Percentiles rank a stretch among this genome's conserved stretches.
These are phyloP conservation scores for Dynastes grantii DNA, from an alignment of 2,888 invertebrate species.

Conservation along the genomic window DNA sequence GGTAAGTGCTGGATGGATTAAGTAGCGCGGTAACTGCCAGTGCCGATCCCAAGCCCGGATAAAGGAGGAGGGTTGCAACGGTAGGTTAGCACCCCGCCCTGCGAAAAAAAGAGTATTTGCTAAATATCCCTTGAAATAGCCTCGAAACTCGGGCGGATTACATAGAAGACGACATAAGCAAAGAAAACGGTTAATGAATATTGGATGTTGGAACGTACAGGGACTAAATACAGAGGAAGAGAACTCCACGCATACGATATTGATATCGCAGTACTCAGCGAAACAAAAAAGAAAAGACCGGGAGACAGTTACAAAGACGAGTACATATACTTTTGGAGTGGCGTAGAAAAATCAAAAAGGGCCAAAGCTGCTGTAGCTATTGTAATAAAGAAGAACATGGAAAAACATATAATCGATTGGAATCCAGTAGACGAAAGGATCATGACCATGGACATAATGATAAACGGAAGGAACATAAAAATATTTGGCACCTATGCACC, in stretches of 20 bases:
- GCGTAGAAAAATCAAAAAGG: neutral
- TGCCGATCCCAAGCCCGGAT: too few relatives aligned
- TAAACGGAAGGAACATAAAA: neutral
- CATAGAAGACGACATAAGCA: neutral
- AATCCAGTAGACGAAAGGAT: slow-evolving; percentile 6
- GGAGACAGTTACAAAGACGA: neutral
- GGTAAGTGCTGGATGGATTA: too few relatives aligned
- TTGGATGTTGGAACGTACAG: neutral
- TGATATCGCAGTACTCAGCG: neutral
- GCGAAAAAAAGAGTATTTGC: neutral
- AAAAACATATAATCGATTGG: neutral
- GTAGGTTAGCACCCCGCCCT: too few relatives aligned
- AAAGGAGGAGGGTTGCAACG: too few relatives aligned
- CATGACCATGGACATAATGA: neutral
- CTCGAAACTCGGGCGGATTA: neutral
- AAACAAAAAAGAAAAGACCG: neutral
- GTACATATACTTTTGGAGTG: neutral
- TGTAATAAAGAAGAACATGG: neutral
- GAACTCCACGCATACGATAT: neutral
- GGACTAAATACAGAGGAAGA: neutral
- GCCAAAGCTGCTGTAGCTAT: neutral
- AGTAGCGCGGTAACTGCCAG: too few relatives aligned
- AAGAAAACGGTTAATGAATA: neutral
- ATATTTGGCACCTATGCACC: neutral
- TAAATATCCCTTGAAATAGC: neutral